phyloP scores from a whole-genome alignment of 2,888 invertebrate species.

The Mimumesa dahlbomi region DNA sequence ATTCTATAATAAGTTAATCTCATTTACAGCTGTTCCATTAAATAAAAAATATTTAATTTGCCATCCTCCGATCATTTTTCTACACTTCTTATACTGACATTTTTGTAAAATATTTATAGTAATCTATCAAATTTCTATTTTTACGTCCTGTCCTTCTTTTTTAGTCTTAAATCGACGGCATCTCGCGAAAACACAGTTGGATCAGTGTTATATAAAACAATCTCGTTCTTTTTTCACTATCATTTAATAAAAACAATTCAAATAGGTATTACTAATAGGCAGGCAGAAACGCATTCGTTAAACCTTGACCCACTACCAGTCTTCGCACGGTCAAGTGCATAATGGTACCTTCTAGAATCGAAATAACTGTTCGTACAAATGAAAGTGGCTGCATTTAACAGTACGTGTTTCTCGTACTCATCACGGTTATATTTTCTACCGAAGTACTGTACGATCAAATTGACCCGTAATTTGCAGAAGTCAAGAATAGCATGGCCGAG shows the following conservation, averaged over 20 bases:
- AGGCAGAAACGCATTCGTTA: constrained; percentile 27
- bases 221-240: not conserved
- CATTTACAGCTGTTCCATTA: not conserved
- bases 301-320: constrained; percentile 54
- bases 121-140: not conserved
- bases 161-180: not conserved
- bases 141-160: not conserved
- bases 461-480: constrained; percentile 2
- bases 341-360: constrained; percentile 48
- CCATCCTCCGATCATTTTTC: too few species aligned
- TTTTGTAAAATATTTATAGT: too few species aligned
- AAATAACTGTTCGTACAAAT: constrained; percentile 39
- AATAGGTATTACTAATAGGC: not conserved
- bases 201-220: not conserved
- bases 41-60: not conserved
- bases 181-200: not conserved
- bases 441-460: not conserved
- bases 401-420: not conserved
- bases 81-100: too few species aligned
- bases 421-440: not conserved
- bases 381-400: constrained; percentile 36
- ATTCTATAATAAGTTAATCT: constrained; percentile 3
- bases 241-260: not conserved
- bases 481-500: not conserved
- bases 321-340: constrained; percentile 54